Percentiles rank a stretch among this genome's conserved stretches.
Evolutionary conservation across 2,797 vertebrate species (phyloP).

Genomic region (Leptodactylus fallax): DNA sequence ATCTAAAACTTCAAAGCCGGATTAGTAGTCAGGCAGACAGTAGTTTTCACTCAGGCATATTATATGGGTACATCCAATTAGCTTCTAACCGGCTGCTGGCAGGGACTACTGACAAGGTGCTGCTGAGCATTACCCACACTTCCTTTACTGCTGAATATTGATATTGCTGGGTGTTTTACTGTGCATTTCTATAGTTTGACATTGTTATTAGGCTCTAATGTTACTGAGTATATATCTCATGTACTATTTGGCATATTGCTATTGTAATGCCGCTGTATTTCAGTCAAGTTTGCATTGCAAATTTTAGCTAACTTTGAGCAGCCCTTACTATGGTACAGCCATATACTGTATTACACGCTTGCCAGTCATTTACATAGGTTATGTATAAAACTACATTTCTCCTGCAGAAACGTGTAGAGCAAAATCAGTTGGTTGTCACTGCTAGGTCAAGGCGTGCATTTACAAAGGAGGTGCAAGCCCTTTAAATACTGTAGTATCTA

Average conservation of each 20-base stretch:
- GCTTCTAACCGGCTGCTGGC: constrained; percentile 26
- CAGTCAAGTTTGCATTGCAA: neutral
- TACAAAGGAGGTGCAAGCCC: too few relatives aligned
- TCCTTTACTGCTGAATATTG: constrained; percentile 5
- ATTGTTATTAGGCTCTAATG: neutral
- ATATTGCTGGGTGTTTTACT: constrained; percentile 11
- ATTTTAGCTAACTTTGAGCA: neutral
- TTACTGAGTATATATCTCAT: neutral
- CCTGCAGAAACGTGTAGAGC: too few relatives aligned
- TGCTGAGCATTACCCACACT: neutral
- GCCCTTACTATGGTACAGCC: neutral
- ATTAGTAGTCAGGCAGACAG: constrained; percentile 28
- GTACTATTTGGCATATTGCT: neutral
- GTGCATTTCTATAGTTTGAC: neutral
- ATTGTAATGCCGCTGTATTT: neutral
- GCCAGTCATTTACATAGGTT: too few relatives aligned
- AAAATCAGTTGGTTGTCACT: too few relatives aligned
- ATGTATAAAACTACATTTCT: too few relatives aligned
- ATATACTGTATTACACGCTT: too few relatives aligned
- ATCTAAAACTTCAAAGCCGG: constrained; percentile 30
- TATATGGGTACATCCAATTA: constrained; percentile 29
- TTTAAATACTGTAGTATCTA: too few relatives aligned
- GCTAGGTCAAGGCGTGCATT: too few relatives aligned
- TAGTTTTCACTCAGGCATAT: constrained; percentile 30
- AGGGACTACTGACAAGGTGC: constrained; percentile 14